Evolutionary conservation across 2,888 invertebrate genomes (phyloP).

Genomic region (Alentia gelatinosa): DNA sequence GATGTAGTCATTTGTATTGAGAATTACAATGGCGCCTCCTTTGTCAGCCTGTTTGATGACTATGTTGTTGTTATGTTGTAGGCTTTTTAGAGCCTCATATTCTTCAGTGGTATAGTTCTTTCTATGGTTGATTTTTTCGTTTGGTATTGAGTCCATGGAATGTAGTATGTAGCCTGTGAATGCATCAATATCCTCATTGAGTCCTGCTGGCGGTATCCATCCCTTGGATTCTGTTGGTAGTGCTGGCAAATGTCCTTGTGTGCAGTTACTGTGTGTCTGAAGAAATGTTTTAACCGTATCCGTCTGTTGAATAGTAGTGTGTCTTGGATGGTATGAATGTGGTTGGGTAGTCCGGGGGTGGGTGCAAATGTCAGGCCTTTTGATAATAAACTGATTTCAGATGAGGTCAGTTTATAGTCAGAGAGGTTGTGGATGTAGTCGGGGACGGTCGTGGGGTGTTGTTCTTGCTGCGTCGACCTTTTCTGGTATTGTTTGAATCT

Average conservation of each 20-base stretch:
- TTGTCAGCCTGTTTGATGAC: conserved; percentile 22
- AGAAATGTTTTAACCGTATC: not conserved
- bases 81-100: too few species aligned
- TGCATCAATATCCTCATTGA: not conserved
- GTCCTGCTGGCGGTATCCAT: not conserved
- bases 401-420: not conserved
- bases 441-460: not conserved
- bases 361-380: not conserved
- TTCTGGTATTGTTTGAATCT: not conserved
- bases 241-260: not conserved
- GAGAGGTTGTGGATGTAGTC: not conserved
- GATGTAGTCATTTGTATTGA: not conserved
- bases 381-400: not conserved
- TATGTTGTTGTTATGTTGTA: not conserved
- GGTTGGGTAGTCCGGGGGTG: not conserved
- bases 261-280: not conserved
- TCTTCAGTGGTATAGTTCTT: too few species aligned
- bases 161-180: not conserved
- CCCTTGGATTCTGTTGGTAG: not conserved
- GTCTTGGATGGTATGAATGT: not conserved
- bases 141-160: not conserved
- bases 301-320: not conserved
- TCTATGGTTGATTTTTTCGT: too few species aligned
- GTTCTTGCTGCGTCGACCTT: too few species aligned
- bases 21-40: not conserved